These are phyloP conservation scores for Teinopalpus imperialis DNA, from an alignment of 2,888 invertebrate genomes.

Conservation along the genomic window DNA sequence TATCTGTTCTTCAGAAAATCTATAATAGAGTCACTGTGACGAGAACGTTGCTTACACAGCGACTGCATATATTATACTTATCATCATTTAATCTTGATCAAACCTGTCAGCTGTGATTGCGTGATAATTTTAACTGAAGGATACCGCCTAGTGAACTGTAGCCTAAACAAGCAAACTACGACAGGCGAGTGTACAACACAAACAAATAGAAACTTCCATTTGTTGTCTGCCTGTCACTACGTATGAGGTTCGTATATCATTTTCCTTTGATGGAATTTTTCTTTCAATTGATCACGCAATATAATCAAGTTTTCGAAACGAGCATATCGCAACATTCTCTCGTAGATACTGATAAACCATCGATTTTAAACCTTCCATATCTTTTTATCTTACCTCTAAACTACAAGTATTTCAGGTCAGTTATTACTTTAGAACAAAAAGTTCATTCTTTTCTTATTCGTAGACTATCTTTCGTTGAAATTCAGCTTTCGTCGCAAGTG, in stretches of 20 bases:
- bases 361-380: too few relatives aligned
- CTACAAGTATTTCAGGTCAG: too few relatives aligned
- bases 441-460: too few relatives aligned
- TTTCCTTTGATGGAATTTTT: background rate
- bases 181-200: slow-evolving; percentile 33
- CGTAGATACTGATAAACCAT: too few relatives aligned
- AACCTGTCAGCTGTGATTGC: slow-evolving; percentile 23
- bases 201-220: slow-evolving; percentile 28
- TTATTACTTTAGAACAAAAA: too few relatives aligned
- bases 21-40: slow-evolving; percentile 1
- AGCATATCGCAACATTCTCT: too few relatives aligned
- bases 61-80: slow-evolving; percentile 27
- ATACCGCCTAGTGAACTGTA: slow-evolving; percentile 43
- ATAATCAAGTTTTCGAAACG: too few relatives aligned
- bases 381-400: too few relatives aligned
- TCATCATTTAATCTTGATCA: slow-evolving; percentile 28
- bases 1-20: background rate
- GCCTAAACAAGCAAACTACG: slow-evolving; percentile 32
- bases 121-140: slow-evolving; percentile 37
- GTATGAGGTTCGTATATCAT: background rate
- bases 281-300: background rate
- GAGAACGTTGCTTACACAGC: background rate
- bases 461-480: too few relatives aligned
- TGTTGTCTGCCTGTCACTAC: slow-evolving; percentile 5
- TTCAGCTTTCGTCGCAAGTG: too few relatives aligned